phyloP scores from a whole-genome alignment of 2,113 vertebrate species.

The Chiloscyllium plagiosum region DNA sequence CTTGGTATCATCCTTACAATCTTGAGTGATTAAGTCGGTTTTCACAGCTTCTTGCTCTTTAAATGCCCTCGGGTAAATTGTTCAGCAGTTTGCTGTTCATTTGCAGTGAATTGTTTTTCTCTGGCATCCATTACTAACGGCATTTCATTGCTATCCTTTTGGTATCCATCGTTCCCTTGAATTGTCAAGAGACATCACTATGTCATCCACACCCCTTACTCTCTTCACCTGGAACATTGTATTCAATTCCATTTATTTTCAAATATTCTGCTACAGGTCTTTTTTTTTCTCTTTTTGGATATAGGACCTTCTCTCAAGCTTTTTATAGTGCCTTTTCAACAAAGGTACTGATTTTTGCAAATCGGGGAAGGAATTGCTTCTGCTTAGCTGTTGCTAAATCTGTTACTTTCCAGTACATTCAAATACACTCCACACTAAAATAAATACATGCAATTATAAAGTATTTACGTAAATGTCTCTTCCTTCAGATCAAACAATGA shows the following conservation, averaged over 20 bases:
- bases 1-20: background rate
- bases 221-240: background rate
- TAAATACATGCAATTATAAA: background rate
- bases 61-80: background rate
- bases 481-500: background rate
- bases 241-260: background rate
- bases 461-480: background rate
- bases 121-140: background rate
- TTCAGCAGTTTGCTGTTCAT: background rate
- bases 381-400: background rate
- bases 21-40: background rate
- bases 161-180: background rate
- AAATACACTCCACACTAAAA: background rate
- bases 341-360: background rate
- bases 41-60: background rate
- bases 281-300: background rate
- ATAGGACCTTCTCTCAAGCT: background rate
- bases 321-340: background rate
- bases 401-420: background rate
- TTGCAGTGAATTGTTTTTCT: background rate
- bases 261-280: background rate
- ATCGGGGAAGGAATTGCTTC: background rate
- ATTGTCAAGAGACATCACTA: background rate
- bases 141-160: background rate
- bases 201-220: background rate